Evolutionary conservation across 2,113 vertebrate species (phyloP), one percentile per base, ranked within the genome.

Genomic region (Epinephelus cyanopodus): DNA sequence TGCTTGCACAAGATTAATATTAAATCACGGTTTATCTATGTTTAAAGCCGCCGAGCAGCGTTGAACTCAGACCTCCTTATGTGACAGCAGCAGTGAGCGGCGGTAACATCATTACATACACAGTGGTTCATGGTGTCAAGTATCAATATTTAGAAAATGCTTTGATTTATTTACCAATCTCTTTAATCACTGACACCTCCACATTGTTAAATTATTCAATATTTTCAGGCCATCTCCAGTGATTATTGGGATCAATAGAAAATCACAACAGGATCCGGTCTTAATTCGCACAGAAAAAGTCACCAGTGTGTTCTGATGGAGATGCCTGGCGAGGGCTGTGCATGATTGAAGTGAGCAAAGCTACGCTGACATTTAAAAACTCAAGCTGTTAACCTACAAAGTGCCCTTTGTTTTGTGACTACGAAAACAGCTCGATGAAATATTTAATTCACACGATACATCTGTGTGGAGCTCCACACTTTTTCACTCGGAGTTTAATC

Each of bases 1-100:
- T 53, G 45, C 64, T 71, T 73, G 18, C 56, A 68, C 21, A 48
- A 65, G 33, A 42, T 78, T 57, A 58, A 78, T 74, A 75, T 77
- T 74, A 42, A 74, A 66, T 42, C 29, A 9, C 19, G 50, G 23
- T 68, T 73, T 37, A 79, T 86, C 25, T 63, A 4, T 60, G 39
- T 64, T 82, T 86, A 72, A 81, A 53, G 52, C 45, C 72, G 45
- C 68, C 57, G 37, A 0, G 19, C 52, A 2, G 39, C 33, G 19
- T 37, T 14, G 27, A 70, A 50, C 62, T 52, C 33, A 15, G 15
- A 42, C 25, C 21, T 58, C 33, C 50, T 67, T 18, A 60, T 70
- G n/a, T 45, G 19, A 52, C 29, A 37, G 60, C n/a, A 19, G 52
- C 27, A 23, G n/a, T 58, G 29, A 66, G 57, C 42, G 18, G 27